These are phyloP conservation scores for Microcebus tavaratra DNA, from an alignment of 2,113 vertebrate genomes.

Conservation along the genomic window DNA sequence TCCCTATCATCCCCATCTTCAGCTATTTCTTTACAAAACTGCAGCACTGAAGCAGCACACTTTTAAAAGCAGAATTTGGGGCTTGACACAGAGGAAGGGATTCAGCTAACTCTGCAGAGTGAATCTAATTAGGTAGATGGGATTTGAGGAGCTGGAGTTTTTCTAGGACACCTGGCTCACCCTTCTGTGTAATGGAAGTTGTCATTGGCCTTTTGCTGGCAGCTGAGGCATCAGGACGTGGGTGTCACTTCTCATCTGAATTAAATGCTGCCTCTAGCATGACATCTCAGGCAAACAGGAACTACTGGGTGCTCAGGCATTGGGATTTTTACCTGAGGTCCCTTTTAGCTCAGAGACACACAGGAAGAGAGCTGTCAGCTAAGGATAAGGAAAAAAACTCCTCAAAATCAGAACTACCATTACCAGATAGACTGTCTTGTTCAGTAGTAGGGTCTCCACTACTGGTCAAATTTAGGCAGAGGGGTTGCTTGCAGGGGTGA, in stretches of 20 bases:
- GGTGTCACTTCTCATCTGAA: conserved; percentile 75
- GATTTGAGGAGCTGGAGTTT: conserved; percentile 56
- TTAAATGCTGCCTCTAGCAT: conserved; percentile 60
- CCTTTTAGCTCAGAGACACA: neutral
- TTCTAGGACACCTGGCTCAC: conserved; percentile 75
- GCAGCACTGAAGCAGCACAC: neutral
- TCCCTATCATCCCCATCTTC: neutral
- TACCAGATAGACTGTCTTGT: neutral
- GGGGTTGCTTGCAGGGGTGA: neutral
- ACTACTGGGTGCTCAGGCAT: neutral
- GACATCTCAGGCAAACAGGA: conserved; percentile 31
- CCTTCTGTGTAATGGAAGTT: conserved; percentile 75
- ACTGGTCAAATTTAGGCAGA: neutral
- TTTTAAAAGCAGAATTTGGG: conserved; percentile 4
- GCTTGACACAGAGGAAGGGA: conserved; percentile 10
- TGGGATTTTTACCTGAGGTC: conserved; percentile 20
- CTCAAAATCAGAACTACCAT: neutral
- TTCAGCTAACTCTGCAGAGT: conserved; percentile 31
- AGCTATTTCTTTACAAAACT: neutral
- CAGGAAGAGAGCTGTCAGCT: neutral
- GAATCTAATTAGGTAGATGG: conserved; percentile 67
- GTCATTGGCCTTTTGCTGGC: conserved; percentile 74
- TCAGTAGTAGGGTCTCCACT: neutral
- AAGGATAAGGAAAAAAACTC: neutral
- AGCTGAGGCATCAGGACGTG: conserved; percentile 60